A percentile compares a stretch with the other conserved stretches of the same genome.
phyloP scores from a whole-genome alignment of 2,888 invertebrate species.

The Graphium colonna region DNA sequence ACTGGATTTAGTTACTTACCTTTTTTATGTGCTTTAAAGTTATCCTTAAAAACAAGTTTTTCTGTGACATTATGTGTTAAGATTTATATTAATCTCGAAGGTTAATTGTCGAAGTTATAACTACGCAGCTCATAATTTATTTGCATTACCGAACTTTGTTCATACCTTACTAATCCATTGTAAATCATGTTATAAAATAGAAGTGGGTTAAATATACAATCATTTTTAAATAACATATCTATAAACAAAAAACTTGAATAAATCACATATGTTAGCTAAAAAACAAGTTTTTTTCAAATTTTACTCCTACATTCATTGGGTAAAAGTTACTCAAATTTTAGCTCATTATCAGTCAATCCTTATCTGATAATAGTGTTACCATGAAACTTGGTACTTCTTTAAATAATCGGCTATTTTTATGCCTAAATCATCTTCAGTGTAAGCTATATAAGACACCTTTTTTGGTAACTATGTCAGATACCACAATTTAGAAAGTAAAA shows the following conservation, averaged over 20 bases:
- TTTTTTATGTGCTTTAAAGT: slow-evolving; percentile 11
- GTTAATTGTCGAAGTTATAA: slow-evolving; percentile 12
- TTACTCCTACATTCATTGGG: neutral
- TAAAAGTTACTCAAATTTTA: neutral
- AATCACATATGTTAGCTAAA: neutral
- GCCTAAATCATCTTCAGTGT: neutral
- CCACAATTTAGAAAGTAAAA: slow-evolving; percentile 18
- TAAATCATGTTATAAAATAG: neutral
- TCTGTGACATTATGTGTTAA: slow-evolving; percentile 16
- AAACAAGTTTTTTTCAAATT: neutral
- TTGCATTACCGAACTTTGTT: neutral
- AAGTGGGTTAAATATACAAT: neutral
- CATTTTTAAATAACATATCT: neutral
- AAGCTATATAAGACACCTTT: slow-evolving; percentile 8
- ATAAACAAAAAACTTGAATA: neutral
- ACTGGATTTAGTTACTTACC: neutral
- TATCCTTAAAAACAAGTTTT: slow-evolving; percentile 24
- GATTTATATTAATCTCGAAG: slow-evolving; percentile 8
- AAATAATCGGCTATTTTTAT: neutral
- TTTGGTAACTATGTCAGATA: neutral
- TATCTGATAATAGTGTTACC: slow-evolving; percentile 16
- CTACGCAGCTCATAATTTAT: neutral
- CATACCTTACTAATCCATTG: neutral
- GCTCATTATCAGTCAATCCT: slow-evolving; percentile 13
- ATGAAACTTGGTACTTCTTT: neutral